Evolutionary conservation across 2,888 invertebrate genomes (phyloP).

Genomic region (Hipparchia sbordonii): DNA sequence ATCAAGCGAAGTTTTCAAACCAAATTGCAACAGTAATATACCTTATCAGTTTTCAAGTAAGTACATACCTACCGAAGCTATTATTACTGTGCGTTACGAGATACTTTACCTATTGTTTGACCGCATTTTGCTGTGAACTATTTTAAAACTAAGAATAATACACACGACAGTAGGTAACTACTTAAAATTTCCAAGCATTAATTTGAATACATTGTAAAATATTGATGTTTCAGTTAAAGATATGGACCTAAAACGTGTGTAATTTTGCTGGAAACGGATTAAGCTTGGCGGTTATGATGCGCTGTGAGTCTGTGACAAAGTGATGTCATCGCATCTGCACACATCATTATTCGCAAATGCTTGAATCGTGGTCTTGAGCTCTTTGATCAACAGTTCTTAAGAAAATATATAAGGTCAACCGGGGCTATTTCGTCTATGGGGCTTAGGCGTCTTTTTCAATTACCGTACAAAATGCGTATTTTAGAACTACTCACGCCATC

Average conservation of each 20-base stretch:
- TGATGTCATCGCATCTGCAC: slow-evolving; percentile 46
- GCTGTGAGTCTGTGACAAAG: slow-evolving; percentile 35
- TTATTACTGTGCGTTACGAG: slow-evolving; percentile 23
- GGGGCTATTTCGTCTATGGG: no score
- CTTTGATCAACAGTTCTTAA: slow-evolving; percentile 37
- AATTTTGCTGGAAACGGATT: slow-evolving; percentile 35
- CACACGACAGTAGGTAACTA: neutral
- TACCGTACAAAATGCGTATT: no score
- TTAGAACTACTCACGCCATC: no score
- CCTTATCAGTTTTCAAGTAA: slow-evolving; percentile 18
- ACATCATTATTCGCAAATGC: slow-evolving; percentile 37
- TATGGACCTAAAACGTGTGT: slow-evolving; percentile 29
- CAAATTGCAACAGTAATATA: slow-evolving; percentile 5
- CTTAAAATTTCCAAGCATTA: slow-evolving; percentile 13
- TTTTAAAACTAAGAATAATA: slow-evolving; percentile 6
- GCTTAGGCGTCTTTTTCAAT: no score
- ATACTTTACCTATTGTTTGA: slow-evolving; percentile 24
- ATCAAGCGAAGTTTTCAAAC: neutral
- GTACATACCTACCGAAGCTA: neutral
- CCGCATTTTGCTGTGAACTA: slow-evolving; percentile 34
- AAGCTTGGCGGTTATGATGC: slow-evolving; percentile 36
- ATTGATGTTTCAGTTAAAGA: slow-evolving; percentile 9
- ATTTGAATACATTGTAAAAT: slow-evolving; percentile 18
- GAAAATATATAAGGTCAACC: slow-evolving; percentile 43
- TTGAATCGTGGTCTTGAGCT: slow-evolving; percentile 39